Percentiles rank a stretch among this genome's conserved stretches.
phyloP scores from a whole-genome alignment of 1,140 invertebrate species.

The Papilio aristodemus region DNA sequence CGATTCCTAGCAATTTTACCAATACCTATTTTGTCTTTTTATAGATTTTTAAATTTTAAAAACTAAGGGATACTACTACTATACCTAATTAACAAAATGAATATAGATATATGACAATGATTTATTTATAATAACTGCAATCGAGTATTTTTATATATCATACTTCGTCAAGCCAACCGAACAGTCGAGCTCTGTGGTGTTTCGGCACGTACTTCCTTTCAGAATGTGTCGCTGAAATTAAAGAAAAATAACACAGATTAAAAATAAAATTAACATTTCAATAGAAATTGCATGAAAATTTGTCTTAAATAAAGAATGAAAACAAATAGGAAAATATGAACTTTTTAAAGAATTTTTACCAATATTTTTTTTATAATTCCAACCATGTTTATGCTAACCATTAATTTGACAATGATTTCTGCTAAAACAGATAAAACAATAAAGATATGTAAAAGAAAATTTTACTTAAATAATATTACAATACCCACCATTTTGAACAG shows the following conservation, averaged over 20 bases:
- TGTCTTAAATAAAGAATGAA: no score
- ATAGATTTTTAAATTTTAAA: no score
- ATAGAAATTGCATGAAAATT: no score
- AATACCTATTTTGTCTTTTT: no score
- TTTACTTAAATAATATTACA: background rate
- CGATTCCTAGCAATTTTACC: no score
- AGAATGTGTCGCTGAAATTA: background rate
- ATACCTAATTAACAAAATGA: background rate
- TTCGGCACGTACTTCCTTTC: background rate
- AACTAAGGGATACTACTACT: background rate
- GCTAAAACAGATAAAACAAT: background rate
- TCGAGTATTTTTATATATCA: background rate
- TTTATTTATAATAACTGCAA: conserved; percentile 9
- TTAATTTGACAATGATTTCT: no score
- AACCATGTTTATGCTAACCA: no score
- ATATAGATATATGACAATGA: background rate
- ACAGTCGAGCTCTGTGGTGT: background rate
- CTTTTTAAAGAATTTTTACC: no score
- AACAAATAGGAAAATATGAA: no score
- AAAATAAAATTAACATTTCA: no score
- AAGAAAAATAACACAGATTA: background rate
- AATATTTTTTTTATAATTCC: no score
- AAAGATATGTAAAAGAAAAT: background rate
- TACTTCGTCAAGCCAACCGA: background rate
- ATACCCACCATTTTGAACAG: conserved; percentile 1